Percentiles rank a stretch among this genome's conserved stretches.
Evolutionary conservation across 2,113 vertebrate genomes (phyloP).

Genomic region (Polypterus senegalus): DNA sequence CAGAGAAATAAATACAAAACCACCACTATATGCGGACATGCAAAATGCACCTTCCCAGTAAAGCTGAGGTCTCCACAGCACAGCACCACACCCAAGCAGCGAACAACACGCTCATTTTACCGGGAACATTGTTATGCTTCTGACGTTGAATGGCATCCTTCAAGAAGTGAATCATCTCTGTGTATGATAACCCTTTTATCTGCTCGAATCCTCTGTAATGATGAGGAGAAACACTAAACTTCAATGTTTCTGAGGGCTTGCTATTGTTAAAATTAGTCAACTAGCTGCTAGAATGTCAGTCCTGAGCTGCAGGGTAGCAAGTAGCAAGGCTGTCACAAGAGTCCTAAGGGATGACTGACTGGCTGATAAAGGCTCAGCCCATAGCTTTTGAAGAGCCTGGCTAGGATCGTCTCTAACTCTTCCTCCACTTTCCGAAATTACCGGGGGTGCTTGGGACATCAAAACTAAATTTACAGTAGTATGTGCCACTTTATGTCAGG

Average conservation of each 20-base stretch:
- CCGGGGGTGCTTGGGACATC: no score
- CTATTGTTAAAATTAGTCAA: not conserved
- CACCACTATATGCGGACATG: not conserved
- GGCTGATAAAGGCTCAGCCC: not conserved
- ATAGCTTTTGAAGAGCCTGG: no score
- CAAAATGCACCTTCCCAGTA: no score
- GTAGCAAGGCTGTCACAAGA: not conserved
- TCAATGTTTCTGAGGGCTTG: not conserved
- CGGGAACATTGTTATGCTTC: slow-evolving; percentile 58
- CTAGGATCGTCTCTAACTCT: no score
- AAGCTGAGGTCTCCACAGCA: slow-evolving; percentile 20
- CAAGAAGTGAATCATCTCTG: slow-evolving; percentile 73
- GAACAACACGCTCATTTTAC: slow-evolving; percentile 54
- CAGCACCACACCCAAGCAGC: slow-evolving; percentile 40
- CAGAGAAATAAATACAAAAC: not conserved
- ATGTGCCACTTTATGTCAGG: no score
- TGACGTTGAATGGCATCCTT: slow-evolving; percentile 60
- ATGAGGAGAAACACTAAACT: slow-evolving; percentile 55
- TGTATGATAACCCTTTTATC: slow-evolving; percentile 46
- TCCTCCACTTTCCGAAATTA: no score
- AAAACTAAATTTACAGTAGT: no score
- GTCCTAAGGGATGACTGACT: not conserved
- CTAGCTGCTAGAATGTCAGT: not conserved
- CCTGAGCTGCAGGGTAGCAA: not conserved
- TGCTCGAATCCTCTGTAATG: slow-evolving; percentile 68